Percentiles rank a stretch among this genome's conserved stretches.
These are phyloP conservation scores for Octodonta nipae DNA, from an alignment of 2,888 invertebrate genomes.

Conservation along the genomic window DNA sequence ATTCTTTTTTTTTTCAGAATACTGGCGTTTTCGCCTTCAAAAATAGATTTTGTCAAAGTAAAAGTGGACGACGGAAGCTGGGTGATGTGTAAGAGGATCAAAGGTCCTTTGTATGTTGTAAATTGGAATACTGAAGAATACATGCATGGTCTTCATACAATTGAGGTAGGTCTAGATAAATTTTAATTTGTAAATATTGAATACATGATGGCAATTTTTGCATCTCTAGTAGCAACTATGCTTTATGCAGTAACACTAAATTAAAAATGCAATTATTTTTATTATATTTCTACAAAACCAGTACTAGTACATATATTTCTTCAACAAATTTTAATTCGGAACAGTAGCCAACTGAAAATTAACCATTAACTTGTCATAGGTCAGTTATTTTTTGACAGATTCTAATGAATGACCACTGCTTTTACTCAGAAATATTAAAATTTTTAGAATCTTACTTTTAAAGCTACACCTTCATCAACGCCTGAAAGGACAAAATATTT, in stretches of 20 bases:
- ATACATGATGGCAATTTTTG: not conserved
- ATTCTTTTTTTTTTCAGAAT: conserved; percentile 50
- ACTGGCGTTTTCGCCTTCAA: conserved; percentile 59
- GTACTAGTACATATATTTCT: too few species aligned
- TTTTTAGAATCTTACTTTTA: too few species aligned
- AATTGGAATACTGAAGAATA: conserved; percentile 61
- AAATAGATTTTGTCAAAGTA: conserved; percentile 51
- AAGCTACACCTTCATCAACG: too few species aligned
- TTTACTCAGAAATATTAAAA: conserved; percentile 4
- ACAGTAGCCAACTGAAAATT: not conserved
- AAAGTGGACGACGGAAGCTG: conserved; percentile 53
- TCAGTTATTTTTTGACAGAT: too few species aligned
- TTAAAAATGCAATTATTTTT: too few species aligned
- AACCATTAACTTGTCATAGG: too few species aligned
- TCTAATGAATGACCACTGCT: not conserved
- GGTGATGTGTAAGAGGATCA: conserved; percentile 45
- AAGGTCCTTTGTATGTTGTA: conserved; percentile 58
- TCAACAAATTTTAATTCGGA: too few species aligned
- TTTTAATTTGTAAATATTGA: not conserved
- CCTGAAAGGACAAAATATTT: too few species aligned
- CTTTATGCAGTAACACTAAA: not conserved
- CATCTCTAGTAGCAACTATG: too few species aligned
- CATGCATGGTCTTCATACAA: conserved; percentile 49
- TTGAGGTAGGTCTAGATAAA: conserved; percentile 38
- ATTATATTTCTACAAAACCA: too few species aligned